phyloP scores from a whole-genome alignment of 1,140 invertebrate genomes.

The Temnothorax longispinosus region DNA sequence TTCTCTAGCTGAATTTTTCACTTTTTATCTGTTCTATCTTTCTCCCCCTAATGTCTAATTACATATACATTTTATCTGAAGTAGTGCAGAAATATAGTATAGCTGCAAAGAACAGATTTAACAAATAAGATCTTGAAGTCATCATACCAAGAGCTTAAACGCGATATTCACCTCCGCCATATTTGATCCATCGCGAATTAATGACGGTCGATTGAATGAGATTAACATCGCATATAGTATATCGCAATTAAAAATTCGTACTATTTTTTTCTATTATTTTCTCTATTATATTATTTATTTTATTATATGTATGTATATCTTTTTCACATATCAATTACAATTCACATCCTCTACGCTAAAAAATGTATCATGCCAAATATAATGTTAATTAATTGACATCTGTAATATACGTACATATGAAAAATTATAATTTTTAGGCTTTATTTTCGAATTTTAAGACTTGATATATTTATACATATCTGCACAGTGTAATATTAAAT shows the following conservation, averaged over 20 bases:
- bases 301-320: not conserved
- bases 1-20: not conserved
- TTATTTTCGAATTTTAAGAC: not conserved
- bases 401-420: too few species aligned
- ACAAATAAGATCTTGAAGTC: not conserved
- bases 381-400: not conserved
- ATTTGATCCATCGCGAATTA: not conserved
- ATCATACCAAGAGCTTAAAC: not conserved
- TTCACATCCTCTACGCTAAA: not conserved
- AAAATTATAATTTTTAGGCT: not conserved
- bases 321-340: not conserved
- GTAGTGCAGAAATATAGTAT: not conserved
- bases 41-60: not conserved
- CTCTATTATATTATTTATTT: not conserved
- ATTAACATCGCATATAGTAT: not conserved
- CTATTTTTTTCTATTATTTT: not conserved
- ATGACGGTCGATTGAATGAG: not conserved
- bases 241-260: not conserved
- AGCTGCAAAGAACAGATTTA: not conserved
- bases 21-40: not conserved
- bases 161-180: not conserved
- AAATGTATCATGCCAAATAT: not conserved
- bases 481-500: not conserved
- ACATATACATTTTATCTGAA: not conserved
- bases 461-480: not conserved